These are phyloP conservation scores for Myiotriccus ornatus DNA, from an alignment of 2,797 vertebrate genomes.

Conservation along the genomic window DNA sequence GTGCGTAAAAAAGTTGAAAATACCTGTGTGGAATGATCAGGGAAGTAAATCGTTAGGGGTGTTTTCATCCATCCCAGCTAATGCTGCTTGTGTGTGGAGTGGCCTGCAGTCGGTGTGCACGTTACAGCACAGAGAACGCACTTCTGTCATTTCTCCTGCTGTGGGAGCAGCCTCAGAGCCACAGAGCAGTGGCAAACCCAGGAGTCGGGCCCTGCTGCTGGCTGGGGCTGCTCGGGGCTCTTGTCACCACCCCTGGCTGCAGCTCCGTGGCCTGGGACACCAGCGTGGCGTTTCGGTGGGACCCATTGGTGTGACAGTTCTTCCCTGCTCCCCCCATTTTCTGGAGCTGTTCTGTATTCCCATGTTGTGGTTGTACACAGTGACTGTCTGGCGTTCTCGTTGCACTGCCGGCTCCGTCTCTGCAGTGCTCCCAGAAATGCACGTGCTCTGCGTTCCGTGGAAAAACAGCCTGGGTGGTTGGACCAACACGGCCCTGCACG, in stretches of 20 bases:
- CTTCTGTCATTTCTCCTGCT: not conserved
- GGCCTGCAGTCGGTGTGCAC: not conserved
- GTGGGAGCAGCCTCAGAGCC: not conserved
- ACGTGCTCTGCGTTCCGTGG: not conserved
- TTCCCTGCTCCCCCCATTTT: not conserved
- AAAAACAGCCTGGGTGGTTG: not conserved
- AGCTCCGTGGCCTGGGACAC: not conserved
- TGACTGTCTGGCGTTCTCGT: not conserved
- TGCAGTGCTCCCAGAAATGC: not conserved
- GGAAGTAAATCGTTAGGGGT: constrained; percentile 14
- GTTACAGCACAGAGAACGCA: not conserved
- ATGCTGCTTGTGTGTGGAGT: not conserved
- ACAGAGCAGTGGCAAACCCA: not conserved
- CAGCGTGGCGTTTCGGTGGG: not conserved
- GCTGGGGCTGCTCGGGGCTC: not conserved
- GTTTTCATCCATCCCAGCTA: not conserved
- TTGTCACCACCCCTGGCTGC: constrained; percentile 39
- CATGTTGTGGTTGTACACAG: rapidly evolving
- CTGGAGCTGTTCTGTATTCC: not conserved
- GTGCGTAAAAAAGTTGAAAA: not conserved
- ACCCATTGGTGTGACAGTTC: not conserved
- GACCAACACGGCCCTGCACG: not conserved
- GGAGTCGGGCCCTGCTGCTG: not conserved
- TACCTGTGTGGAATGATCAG: not conserved
- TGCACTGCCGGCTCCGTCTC: rapidly evolving